Base-by-base conservation (phyloP, 1,140 invertebrate genomes). In the Wiebesia pumilae region DNA sequence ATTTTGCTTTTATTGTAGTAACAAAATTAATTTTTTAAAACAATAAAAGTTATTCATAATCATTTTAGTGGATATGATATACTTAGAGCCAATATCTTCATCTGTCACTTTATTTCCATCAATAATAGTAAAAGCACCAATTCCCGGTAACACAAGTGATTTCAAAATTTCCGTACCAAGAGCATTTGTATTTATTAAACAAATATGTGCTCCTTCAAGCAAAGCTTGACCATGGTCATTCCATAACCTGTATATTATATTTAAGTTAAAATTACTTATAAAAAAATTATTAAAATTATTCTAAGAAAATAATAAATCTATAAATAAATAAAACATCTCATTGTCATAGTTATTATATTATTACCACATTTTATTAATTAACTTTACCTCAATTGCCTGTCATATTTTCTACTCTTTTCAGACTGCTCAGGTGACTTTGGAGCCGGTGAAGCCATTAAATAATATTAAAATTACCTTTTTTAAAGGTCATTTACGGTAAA, bases 91-190 rank as follows among this genome's bases (percentile, higher is more conserved):
- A 87, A 98, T 95, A 94, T 99, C 98, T 93, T 98, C 97, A 86
- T 97, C 97, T 38, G 95, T 96, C 1, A 98, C 95, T 90, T 96
- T 97, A 90, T 96, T 95, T 27, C 97, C 97, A 95, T 99, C 99
- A 16, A 99, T 96, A 89, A 99, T 98, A 0, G 98, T 99, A 89
- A 99, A 98, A n/a, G 97, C 96, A 85, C 98, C 98, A 90, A 99
- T 97, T 24, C 98, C 98, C 82, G 99, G 98, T 51, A 99, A 94
- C 30, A 99, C 97, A 21, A 99, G 95, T 78, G 98, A 98, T 94
- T 99, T 99, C 38, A 99, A 93, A 81, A 98, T 97, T 95, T 99
- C 99, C 69, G 98, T 99, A 51, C 98, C 98, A 81, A 98, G 95
- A 19, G 97, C 98, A 83, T 96, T 98, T 3, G 98, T 98, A 95